Percentiles rank a stretch among this genome's conserved stretches.
phyloP scores from a whole-genome alignment of 2,797 vertebrate species.

The Acanthopagrus latus region DNA sequence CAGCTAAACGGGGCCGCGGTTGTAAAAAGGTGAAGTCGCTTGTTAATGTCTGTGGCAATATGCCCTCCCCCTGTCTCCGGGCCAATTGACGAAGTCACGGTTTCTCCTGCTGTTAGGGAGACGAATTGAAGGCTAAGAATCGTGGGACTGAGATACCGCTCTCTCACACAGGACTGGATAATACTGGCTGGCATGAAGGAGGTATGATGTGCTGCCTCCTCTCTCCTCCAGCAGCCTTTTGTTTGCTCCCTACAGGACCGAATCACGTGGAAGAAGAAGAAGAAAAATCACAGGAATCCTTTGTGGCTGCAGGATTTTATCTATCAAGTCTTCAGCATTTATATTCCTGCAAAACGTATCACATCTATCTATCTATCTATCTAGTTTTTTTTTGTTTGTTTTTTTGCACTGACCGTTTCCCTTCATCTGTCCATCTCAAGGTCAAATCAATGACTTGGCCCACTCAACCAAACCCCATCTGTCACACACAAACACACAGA shows the following conservation, averaged over 20 bases:
- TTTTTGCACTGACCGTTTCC: slow-evolving; percentile 10
- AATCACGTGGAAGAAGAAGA: background rate
- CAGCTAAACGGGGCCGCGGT: slow-evolving; percentile 79
- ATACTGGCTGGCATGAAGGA: slow-evolving; percentile 41
- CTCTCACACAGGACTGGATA: slow-evolving; percentile 35
- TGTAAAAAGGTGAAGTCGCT: slow-evolving; percentile 82
- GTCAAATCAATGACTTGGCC: slow-evolving; percentile 81
- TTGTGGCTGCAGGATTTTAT: background rate
- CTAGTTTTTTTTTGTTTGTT: too few species aligned
- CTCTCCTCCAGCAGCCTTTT: slow-evolving; percentile 36
- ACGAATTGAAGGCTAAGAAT: slow-evolving; percentile 72
- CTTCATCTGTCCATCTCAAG: slow-evolving; percentile 64
- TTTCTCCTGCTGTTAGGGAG: slow-evolving; percentile 76
- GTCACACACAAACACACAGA: slow-evolving; percentile 54
- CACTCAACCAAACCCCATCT: slow-evolving; percentile 69
- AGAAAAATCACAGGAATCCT: background rate
- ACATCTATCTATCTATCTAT: background rate
- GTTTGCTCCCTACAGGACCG: slow-evolving; percentile 20
- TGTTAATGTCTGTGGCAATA: slow-evolving; percentile 83
- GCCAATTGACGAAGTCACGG: slow-evolving; percentile 76
- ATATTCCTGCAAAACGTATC: background rate
- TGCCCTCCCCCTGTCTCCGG: slow-evolving; percentile 75
- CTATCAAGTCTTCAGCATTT: background rate
- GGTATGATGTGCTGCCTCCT: slow-evolving; percentile 29
- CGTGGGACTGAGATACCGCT: slow-evolving; percentile 67